phyloP scores from a whole-genome alignment of 2,797 vertebrate genomes.

The Pangasius mekongensis region DNA sequence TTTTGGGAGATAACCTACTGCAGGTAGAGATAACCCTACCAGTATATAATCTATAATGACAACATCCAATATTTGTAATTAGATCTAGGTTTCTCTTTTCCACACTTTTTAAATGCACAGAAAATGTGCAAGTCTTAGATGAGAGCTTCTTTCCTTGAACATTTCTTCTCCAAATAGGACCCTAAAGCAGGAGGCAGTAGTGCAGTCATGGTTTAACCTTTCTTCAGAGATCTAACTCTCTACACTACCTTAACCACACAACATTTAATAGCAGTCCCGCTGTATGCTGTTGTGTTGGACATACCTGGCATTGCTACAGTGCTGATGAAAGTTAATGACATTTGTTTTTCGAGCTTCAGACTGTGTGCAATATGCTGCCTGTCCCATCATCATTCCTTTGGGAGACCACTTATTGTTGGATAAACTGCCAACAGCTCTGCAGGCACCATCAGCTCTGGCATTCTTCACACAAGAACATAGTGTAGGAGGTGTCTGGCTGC shows the following conservation, averaged over 20 bases:
- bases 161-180: not conserved
- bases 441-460: constrained; percentile 45
- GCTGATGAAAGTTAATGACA: constrained; percentile 6
- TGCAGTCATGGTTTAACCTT: not conserved
- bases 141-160: not conserved
- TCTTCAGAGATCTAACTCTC: not conserved
- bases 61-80: constrained; percentile 15
- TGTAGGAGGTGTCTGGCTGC: constrained; percentile 4
- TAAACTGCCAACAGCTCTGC: constrained; percentile 42
- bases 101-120: constrained; percentile 21
- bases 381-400: constrained; percentile 45
- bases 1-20: constrained; percentile 31
- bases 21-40: constrained; percentile 18
- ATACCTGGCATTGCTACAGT: constrained; percentile 14
- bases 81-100: not conserved
- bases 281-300: constrained; percentile 2
- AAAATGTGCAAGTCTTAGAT: constrained; percentile 7
- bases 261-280: not conserved
- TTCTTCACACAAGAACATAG: constrained; percentile 29
- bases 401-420: constrained; percentile 34
- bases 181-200: not conserved
- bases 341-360: constrained; percentile 35
- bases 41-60: not conserved
- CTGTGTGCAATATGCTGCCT: constrained; percentile 32
- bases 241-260: not conserved